Base-by-base conservation (phyloP, 2,113 vertebrate genomes). In the Alexandromys fortis region DNA sequence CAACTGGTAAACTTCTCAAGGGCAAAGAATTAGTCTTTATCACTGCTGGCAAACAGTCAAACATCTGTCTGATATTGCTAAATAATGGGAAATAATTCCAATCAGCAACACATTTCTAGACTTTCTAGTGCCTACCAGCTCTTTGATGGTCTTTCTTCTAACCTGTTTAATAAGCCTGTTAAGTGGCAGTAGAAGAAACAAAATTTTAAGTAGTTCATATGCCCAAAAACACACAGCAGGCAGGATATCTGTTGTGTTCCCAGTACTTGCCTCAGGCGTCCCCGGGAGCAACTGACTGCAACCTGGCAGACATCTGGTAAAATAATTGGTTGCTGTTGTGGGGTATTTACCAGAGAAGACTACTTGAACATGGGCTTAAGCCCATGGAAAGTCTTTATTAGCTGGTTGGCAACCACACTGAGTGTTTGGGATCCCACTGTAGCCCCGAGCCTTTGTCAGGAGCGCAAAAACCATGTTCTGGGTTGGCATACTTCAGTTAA, bases 81-180 rank as follows among this genome's bases (percentile, higher is more conserved):
- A 97, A n/a, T 38, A 97, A n/a, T 38, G 45, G n/a, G 76, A 93
- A 22, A 76, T 89, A 83, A 91, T 91, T 89, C 73, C 21, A 91
- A 58, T 67, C 65, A 24, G 49, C 85, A 61, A 81, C 0, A 0
- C 47, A 58, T 58, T 88, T 83, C 82, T 68, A 78, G 9, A 10
- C 55, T 85, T 61, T 63, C 33, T 86, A 52, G 38, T 89, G 49
- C 49, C 38, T 73, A 28, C 24, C 68, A 63, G 11, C 35, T 77
- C 61, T 89, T 97, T 86, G 45, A 61, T 45, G 45, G 30, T 89
- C 42, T 42, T 76, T 47, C 16, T 89, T 90, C 87, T 89, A 93
- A 75, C 58, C 6, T 21, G 86, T 81, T 94, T 76, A 92, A 90
- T 30, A 94, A 67, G 86, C 55, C 79, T 78, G 38, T 78, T 22